phyloP scores from a whole-genome alignment of 2,797 vertebrate species.

The Rhyacichthys aspro region DNA sequence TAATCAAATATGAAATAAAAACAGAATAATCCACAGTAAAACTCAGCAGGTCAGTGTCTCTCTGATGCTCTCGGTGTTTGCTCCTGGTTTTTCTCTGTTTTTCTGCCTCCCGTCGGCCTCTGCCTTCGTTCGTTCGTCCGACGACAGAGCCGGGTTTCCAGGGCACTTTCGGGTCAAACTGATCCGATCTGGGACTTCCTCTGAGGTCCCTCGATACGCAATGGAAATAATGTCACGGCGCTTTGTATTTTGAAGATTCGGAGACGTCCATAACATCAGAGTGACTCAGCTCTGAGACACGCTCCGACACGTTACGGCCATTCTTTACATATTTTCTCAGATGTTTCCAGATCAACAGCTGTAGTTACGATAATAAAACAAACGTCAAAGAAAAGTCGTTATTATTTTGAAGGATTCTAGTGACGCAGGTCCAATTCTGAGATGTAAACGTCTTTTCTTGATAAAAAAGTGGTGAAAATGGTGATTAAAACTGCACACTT shows the following conservation, averaged over 20 bases:
- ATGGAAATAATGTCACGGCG: slow-evolving; percentile 25
- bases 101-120: not conserved
- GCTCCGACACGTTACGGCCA: too few relatives aligned
- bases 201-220: slow-evolving; percentile 51
- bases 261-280: not conserved
- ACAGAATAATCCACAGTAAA: too few relatives aligned
- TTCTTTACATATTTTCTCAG: not conserved
- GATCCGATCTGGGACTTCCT: slow-evolving; percentile 76
- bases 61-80: slow-evolving; percentile 7
- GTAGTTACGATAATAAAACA: not conserved
- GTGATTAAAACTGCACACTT: too few relatives aligned
- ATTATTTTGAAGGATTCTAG: too few relatives aligned
- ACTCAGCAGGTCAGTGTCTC: too few relatives aligned
- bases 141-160: slow-evolving; percentile 63
- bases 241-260: too few relatives aligned
- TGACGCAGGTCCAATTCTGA: too few relatives aligned
- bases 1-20: too few relatives aligned
- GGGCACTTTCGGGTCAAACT: slow-evolving; percentile 45
- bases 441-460: too few relatives aligned
- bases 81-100: slow-evolving; percentile 1
- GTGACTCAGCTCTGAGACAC: not conserved
- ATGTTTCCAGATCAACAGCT: not conserved
- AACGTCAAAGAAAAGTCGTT: too few relatives aligned
- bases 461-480: too few relatives aligned
- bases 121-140: not conserved